Evolutionary conservation across 1,140 invertebrate species (phyloP).

Genomic region (Trinorchestia longiramus): DNA sequence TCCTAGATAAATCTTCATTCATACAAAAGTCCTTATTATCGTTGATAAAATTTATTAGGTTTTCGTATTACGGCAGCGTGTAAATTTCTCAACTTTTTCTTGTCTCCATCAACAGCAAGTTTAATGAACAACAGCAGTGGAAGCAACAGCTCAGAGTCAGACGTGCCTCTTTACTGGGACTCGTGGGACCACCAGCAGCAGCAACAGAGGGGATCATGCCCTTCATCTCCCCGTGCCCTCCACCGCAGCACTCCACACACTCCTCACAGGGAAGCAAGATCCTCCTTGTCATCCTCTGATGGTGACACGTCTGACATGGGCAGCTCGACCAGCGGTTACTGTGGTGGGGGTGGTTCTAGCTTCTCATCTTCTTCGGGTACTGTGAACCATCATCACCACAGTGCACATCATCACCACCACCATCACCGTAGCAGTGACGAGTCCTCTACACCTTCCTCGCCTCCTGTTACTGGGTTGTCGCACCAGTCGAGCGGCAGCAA

Average conservation of each 20-base stretch:
- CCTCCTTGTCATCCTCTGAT: conserved; percentile 67
- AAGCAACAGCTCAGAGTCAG: conserved; percentile 70
- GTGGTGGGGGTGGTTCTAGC: conserved; percentile 57
- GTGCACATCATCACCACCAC: background rate
- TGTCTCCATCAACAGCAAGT: conserved; percentile 72
- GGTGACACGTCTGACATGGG: conserved; percentile 57
- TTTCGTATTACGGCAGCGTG: no score
- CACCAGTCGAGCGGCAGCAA: background rate
- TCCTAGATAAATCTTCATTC: no score
- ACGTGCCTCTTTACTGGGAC: conserved; percentile 88
- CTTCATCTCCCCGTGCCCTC: conserved; percentile 64
- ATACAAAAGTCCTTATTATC: no score
- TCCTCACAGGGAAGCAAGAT: conserved; percentile 62
- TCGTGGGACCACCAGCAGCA: conserved; percentile 80
- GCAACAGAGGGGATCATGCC: conserved; percentile 63
- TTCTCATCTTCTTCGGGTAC: conserved; percentile 36
- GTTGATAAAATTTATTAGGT: no score
- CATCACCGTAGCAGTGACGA: conserved; percentile 66
- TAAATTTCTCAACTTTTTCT: background rate
- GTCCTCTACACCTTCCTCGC: conserved; percentile 69
- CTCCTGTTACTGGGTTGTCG: conserved; percentile 56
- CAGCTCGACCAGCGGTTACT: conserved; percentile 9
- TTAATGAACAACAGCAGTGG: conserved; percentile 73
- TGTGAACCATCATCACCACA: conserved; percentile 50
- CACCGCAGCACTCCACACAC: conserved; percentile 58